Conservation (phyloP, 2,113 vertebrate species). For the Phalacrocorax brasilianus region DNA sequence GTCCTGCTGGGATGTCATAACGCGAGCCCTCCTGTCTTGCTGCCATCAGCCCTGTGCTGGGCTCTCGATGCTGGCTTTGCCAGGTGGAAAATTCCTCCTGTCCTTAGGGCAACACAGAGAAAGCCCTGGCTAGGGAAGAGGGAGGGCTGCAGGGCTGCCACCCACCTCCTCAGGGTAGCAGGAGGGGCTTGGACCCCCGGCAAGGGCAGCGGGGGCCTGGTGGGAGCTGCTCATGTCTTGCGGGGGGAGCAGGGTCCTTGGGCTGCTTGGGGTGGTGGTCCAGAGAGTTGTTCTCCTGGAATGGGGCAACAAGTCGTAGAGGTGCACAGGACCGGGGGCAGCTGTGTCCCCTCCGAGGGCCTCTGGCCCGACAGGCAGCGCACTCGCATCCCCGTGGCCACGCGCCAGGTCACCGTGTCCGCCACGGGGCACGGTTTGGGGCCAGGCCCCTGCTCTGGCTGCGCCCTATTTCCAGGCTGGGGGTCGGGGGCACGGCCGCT, state of each 20-base stretch:
- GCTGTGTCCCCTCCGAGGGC: neutral
- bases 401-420: neutral
- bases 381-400: accelerated
- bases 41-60: neutral
- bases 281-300: neutral
- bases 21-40: no score
- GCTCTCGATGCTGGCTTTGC: neutral
- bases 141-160: neutral
- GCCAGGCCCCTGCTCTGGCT: neutral
- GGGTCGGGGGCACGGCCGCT: accelerated
- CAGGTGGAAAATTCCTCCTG: neutral
- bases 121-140: neutral
- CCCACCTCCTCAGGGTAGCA: neutral
- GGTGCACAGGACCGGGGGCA: no score
- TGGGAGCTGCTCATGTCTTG: neutral
- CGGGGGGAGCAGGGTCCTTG: accelerated
- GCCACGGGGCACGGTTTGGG: accelerated
- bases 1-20: neutral
- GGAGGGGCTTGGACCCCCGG: neutral
- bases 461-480: accelerated
- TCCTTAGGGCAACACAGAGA: neutral
- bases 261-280: neutral
- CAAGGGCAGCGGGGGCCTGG: neutral
- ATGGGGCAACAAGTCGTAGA: no score
- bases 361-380: neutral